A percentile compares a stretch with the other conserved stretches of the same genome.
Evolutionary conservation across 2,888 invertebrate genomes (phyloP).

Genomic region (Spodoptera exigua): DNA sequence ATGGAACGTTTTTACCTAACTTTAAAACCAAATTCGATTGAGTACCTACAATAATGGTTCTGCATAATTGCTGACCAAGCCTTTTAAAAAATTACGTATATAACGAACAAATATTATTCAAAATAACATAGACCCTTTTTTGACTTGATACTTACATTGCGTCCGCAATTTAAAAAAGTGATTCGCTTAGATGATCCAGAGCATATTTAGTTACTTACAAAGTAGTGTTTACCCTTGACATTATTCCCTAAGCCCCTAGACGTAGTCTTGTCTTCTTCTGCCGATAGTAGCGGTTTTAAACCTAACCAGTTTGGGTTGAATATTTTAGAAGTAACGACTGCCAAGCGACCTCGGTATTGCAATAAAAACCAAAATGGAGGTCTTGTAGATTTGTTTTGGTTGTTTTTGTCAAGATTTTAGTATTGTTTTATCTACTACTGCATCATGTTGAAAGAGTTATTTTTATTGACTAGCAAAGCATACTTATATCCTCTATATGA

Average conservation of each 20-base stretch:
- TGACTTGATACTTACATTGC: too few relatives aligned
- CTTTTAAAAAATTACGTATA: too few relatives aligned
- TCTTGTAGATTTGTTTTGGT: conserved; percentile 2
- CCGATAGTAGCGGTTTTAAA: conserved; percentile 6
- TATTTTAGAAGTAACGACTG: conserved; percentile 15
- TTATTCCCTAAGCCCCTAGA: conserved; percentile 28
- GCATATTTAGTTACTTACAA: conserved; percentile 23
- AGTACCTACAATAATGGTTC: too few relatives aligned
- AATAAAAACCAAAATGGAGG: conserved; percentile 13
- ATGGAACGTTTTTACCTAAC: too few relatives aligned
- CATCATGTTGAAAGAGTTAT: too few relatives aligned
- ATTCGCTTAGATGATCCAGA: not conserved
- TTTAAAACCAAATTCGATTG: too few relatives aligned
- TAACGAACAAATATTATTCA: too few relatives aligned
- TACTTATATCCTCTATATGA: too few relatives aligned
- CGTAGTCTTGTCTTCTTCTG: conserved; percentile 17
- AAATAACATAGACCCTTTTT: too few relatives aligned
- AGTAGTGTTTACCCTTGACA: conserved; percentile 10
- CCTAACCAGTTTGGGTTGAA: conserved; percentile 14
- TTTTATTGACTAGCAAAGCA: too few relatives aligned
- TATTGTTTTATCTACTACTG: not conserved
- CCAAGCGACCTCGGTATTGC: not conserved
- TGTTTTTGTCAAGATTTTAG: not conserved
- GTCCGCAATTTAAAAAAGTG: not conserved
- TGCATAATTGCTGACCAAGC: too few relatives aligned